These are phyloP conservation scores for Aphaenogaster rudis DNA, from an alignment of 1,140 invertebrate species.

Conservation along the genomic window DNA sequence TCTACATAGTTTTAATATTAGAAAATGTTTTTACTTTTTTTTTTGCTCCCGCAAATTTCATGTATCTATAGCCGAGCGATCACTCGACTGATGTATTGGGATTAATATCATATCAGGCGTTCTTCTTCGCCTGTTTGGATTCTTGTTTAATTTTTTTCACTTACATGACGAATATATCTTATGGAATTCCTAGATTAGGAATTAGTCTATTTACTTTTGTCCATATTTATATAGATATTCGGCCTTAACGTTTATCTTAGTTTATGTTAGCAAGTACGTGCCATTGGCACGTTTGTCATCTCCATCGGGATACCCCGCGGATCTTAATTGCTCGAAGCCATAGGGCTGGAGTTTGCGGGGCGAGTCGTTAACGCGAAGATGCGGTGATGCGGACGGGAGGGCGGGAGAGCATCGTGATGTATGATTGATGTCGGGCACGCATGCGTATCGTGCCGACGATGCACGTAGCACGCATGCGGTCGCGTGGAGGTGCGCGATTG, in stretches of 20 bases:
- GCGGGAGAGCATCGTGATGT: conserved; percentile 77
- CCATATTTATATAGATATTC: not conserved
- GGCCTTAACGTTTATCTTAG: not conserved
- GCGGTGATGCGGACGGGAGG: conserved; percentile 25
- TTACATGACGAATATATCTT: not conserved
- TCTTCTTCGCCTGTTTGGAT: not conserved
- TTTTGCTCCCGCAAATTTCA: conserved; percentile 73
- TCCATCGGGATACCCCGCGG: not conserved
- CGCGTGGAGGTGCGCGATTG: conserved; percentile 48
- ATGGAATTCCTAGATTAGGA: not conserved
- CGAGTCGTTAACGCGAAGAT: not conserved
- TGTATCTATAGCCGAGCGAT: conserved; percentile 78
- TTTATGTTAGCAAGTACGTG: not conserved
- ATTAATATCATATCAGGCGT: not conserved
- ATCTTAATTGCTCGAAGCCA: not conserved
- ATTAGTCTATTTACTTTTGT: not conserved
- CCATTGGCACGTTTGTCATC: not conserved
- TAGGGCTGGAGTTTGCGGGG: not conserved
- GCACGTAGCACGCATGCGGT: conserved; percentile 46
- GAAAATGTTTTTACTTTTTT: not conserved
- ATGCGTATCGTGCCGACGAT: conserved; percentile 57
- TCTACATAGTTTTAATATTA: not conserved
- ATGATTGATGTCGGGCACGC: conserved; percentile 72
- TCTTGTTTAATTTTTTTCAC: not conserved
- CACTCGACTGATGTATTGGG: not conserved